Percentiles rank a stretch among this genome's conserved stretches.
These are phyloP conservation scores for Podabrus alpinus DNA, from an alignment of 2,888 invertebrate species.

Conservation along the genomic window DNA sequence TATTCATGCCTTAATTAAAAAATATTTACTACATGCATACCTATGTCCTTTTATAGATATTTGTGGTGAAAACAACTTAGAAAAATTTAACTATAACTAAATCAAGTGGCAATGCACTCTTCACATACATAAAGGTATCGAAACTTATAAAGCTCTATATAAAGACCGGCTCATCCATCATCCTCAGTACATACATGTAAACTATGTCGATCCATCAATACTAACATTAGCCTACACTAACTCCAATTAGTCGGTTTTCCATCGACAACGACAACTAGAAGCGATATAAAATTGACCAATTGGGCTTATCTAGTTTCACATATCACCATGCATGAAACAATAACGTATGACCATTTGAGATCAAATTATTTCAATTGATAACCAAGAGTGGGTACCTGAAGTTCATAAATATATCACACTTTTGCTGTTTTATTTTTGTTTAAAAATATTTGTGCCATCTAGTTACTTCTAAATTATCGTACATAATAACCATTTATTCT, in stretches of 20 bases:
- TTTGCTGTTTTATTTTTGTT: not conserved
- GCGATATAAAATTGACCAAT: constrained; percentile 12
- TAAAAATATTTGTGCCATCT: not conserved
- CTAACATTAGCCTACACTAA: constrained; percentile 47
- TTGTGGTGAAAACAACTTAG: constrained; percentile 34
- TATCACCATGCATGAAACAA: not conserved
- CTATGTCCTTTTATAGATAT: constrained; percentile 42
- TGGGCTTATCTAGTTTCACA: not conserved
- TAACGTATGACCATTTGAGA: not conserved
- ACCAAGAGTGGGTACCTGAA: too few species aligned
- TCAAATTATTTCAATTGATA: not conserved
- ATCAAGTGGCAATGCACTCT: constrained; percentile 40
- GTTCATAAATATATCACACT: not conserved
- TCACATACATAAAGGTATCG: constrained; percentile 27
- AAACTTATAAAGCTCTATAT: constrained; percentile 23
- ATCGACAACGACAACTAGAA: constrained; percentile 36
- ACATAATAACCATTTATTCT: not conserved
- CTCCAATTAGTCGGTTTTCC: constrained; percentile 42
- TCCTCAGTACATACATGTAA: constrained; percentile 35
- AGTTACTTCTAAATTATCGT: not conserved
- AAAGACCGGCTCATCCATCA: constrained; percentile 38
- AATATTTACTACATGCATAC: constrained; percentile 40
- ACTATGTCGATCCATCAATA: constrained; percentile 50
- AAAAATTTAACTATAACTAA: constrained; percentile 32
- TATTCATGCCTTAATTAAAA: constrained; percentile 42